Evolutionary conservation across 2,113 vertebrate species (phyloP).

Genomic region (Lampris megalopsis): DNA sequence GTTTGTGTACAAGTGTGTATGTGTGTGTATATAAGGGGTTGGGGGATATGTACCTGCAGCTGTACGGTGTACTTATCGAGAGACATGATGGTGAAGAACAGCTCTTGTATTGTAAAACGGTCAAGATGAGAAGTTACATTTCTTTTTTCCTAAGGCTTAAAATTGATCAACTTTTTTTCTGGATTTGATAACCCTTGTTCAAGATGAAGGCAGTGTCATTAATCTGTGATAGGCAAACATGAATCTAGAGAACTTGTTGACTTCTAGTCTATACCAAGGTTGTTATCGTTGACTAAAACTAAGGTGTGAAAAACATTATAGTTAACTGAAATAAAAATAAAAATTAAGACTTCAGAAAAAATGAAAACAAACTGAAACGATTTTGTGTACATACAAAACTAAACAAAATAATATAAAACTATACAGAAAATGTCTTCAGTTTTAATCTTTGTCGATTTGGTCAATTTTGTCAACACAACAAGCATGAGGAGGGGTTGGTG

Average conservation of each 20-base stretch:
- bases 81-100: neutral
- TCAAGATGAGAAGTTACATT: neutral
- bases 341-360: too few species aligned
- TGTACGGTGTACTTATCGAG: neutral
- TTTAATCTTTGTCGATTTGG: too few species aligned
- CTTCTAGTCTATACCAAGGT: neutral
- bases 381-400: too few species aligned
- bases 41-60: conserved; percentile 20
- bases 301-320: too few species aligned
- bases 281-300: too few species aligned
- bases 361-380: too few species aligned
- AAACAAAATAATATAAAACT: too few species aligned
- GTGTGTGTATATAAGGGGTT: neutral
- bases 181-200: conserved; percentile 29
- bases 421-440: too few species aligned
- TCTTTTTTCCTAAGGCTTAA: conserved; percentile 1
- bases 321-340: too few species aligned
- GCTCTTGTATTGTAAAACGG: neutral
- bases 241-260: conserved; percentile 36
- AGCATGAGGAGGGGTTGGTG: too few species aligned
- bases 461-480: too few species aligned
- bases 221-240: conserved; percentile 28
- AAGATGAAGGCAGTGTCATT: conserved; percentile 23
- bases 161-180: conserved; percentile 9
- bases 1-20: neutral